phyloP scores from a whole-genome alignment of 2,888 invertebrate species.

The Pseudoips prasinana region DNA sequence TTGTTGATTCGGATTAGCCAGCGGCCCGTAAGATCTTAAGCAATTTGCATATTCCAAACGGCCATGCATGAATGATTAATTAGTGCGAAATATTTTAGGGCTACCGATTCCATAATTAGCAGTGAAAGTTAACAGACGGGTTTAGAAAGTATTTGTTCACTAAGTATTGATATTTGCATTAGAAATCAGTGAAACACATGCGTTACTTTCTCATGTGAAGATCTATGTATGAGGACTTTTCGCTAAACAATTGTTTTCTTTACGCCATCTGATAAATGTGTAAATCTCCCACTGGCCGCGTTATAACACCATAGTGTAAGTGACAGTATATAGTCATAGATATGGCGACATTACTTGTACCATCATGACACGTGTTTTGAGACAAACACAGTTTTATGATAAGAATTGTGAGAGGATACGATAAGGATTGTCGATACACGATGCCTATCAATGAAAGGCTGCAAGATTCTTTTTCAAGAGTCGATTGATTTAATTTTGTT shows the following conservation, averaged over 20 bases:
- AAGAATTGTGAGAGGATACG: too few species aligned
- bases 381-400: too few species aligned
- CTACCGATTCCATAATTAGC: conserved; percentile 40
- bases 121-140: conserved; percentile 65
- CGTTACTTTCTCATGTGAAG: conserved; percentile 66
- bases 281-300: conserved; percentile 1
- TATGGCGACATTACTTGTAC: too few species aligned
- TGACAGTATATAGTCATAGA: too few species aligned
- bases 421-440: too few species aligned
- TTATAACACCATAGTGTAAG: too few species aligned
- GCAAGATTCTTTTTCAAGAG: too few species aligned
- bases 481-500: too few species aligned
- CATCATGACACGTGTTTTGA: too few species aligned
- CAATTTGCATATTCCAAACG: neutral
- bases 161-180: conserved; percentile 72
- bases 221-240: conserved; percentile 34
- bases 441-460: too few species aligned
- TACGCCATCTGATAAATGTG: neutral
- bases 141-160: conserved; percentile 73
- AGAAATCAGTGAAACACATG: conserved; percentile 70
- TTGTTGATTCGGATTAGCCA: too few species aligned
- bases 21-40: too few species aligned
- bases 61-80: conserved; percentile 7
- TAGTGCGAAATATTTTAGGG: conserved; percentile 40
- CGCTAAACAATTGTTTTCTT: conserved; percentile 13